Evolutionary conservation across 1,140 invertebrate genomes (phyloP).

Genomic region (Heliconius hermathena): DNA sequence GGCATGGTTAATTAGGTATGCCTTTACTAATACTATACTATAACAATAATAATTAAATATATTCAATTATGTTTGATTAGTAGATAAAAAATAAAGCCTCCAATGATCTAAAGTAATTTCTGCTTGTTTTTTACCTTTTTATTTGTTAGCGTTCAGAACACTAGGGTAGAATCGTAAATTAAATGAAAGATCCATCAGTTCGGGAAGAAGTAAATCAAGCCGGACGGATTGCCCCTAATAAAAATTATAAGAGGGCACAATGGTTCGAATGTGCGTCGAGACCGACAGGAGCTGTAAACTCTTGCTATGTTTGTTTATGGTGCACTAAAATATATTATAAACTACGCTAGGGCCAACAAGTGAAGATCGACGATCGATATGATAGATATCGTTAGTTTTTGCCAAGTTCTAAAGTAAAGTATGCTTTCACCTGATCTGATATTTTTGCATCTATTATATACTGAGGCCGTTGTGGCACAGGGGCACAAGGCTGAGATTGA

Average conservation of each 20-base stretch:
- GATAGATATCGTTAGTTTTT: not conserved
- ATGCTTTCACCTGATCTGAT: not conserved
- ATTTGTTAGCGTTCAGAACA: conserved; percentile 74
- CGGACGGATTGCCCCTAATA: conserved; percentile 81
- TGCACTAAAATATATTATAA: conserved; percentile 81
- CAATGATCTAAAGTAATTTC: conserved; percentile 54
- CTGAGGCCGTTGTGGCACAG: no score
- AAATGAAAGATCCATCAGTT: conserved; percentile 81
- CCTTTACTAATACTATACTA: not conserved
- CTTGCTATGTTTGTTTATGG: conserved; percentile 80
- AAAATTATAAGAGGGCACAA: conserved; percentile 81
- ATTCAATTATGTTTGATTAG: not conserved
- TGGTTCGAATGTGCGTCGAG: conserved; percentile 73
- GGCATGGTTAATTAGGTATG: not conserved
- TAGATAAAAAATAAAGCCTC: not conserved
- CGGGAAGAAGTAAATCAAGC: conserved; percentile 81
- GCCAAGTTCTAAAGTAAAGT: not conserved
- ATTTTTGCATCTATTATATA: not conserved
- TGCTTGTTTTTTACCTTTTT: conserved; percentile 78
- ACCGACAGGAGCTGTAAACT: conserved; percentile 78
- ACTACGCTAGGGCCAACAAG: conserved; percentile 47
- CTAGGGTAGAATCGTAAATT: conserved; percentile 78
- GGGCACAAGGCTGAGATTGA: no score
- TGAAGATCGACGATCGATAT: not conserved
- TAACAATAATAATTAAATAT: not conserved